These are phyloP conservation scores for Phoenoteleia sp. DNA, from an alignment of 2,888 invertebrate genomes.

Conservation along the genomic window DNA sequence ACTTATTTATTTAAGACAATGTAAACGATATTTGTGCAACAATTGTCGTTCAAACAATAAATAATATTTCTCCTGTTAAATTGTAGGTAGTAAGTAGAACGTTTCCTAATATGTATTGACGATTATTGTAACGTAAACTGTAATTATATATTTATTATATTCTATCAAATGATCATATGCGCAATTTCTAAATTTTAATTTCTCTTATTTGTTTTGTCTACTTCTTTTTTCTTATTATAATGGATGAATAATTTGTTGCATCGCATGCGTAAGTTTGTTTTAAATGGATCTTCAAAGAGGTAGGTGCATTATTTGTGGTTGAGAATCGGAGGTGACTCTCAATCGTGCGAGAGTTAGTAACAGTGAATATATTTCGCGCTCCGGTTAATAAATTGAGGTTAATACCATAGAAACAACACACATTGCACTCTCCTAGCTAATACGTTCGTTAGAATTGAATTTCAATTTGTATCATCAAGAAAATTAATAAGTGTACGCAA, in stretches of 20 bases:
- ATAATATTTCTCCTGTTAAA: no score
- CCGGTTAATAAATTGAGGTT: slow-evolving; percentile 65
- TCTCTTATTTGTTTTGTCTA: no score
- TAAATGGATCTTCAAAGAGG: slow-evolving; percentile 6
- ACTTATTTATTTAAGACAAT: no score
- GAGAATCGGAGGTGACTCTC: slow-evolving; percentile 25
- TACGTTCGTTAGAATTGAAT: slow-evolving; percentile 39
- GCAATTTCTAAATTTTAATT: not conserved
- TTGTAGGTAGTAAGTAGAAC: no score
- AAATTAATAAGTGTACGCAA: slow-evolving; percentile 11
- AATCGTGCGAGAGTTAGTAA: slow-evolving; percentile 44
- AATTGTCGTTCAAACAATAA: no score
- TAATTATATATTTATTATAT: no score
- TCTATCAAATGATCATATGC: no score
- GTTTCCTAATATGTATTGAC: no score
- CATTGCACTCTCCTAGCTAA: slow-evolving; percentile 33
- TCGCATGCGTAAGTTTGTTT: not conserved
- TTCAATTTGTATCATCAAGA: slow-evolving; percentile 40
- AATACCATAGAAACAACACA: slow-evolving; percentile 47
- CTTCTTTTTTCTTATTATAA: no score
- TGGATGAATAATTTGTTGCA: no score
- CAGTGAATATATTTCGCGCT: slow-evolving; percentile 63
- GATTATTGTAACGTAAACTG: no score
- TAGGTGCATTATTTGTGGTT: slow-evolving; percentile 36
- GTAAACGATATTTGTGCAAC: no score